phyloP scores from a whole-genome alignment of 2,113 vertebrate genomes.

The Grammomys dolichurus region DNA sequence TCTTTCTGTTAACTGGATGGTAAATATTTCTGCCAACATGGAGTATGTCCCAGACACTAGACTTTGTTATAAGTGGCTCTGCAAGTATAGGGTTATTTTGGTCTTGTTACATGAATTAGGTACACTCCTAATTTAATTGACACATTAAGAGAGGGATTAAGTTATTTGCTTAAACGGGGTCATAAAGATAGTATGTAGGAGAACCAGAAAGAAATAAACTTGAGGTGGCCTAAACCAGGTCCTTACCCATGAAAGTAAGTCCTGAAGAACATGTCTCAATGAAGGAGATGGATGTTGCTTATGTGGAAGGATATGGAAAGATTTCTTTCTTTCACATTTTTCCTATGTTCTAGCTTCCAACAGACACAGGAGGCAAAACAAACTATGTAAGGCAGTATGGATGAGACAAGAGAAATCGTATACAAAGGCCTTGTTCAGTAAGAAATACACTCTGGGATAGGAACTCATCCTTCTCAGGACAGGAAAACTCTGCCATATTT shows the following conservation, averaged over 20 bases:
- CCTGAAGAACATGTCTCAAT: accelerated
- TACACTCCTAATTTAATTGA: background rate
- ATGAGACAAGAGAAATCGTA: background rate
- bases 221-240: accelerated
- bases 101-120: background rate
- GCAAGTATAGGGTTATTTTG: background rate
- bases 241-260: background rate
- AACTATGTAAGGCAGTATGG: background rate
- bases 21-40: background rate
- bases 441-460: background rate
- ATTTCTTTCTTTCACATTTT: background rate
- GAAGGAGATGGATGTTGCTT: background rate
- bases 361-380: background rate
- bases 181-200: background rate
- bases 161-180: background rate
- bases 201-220: background rate
- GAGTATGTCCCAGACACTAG: background rate
- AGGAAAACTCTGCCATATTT: background rate
- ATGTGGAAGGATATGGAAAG: accelerated
- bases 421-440: background rate
- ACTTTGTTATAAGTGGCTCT: background rate
- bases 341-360: background rate
- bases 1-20: background rate
- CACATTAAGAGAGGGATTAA: background rate
- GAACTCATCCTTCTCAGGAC: background rate